These are phyloP conservation scores for Dasysyrphus tricinctus DNA, from an alignment of 2,888 invertebrate genomes.

Conservation along the genomic window DNA sequence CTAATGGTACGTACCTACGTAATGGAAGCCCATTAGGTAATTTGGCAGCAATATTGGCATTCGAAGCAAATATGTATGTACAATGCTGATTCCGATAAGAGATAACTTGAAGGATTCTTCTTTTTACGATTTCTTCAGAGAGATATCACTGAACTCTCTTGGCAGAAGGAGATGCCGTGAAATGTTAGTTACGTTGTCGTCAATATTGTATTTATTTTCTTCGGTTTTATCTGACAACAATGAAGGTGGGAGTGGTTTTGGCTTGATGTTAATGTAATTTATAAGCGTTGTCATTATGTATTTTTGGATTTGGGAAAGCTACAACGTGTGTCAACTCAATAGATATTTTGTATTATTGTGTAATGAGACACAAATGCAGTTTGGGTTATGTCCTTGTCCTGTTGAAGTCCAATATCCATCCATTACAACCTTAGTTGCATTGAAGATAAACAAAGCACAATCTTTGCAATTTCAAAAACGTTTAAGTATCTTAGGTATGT, in stretches of 20 bases:
- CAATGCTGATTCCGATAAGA: slow-evolving; percentile 40
- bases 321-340: slow-evolving; percentile 32
- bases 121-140: slow-evolving; percentile 35
- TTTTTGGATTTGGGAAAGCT: slow-evolving; percentile 29
- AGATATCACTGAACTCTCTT: slow-evolving; percentile 51
- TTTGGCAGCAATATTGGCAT: slow-evolving; percentile 60
- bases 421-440: no score
- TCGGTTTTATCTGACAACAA: not conserved
- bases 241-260: slow-evolving; percentile 20
- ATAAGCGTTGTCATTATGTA: slow-evolving; percentile 27
- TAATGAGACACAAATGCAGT: not conserved
- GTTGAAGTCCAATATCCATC: no score
- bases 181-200: not conserved
- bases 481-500: no score
- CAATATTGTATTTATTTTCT: slow-evolving; percentile 10
- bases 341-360: not conserved
- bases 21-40: slow-evolving; percentile 56
- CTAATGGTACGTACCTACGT: slow-evolving; percentile 13
- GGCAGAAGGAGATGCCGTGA: slow-evolving; percentile 19
- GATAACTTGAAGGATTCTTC: slow-evolving; percentile 35
- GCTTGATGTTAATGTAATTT: slow-evolving; percentile 12
- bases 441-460: no score
- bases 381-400: not conserved
- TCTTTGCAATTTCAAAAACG: no score
- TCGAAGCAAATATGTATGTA: slow-evolving; percentile 23